Evolutionary conservation across 1,140 invertebrate species (phyloP), one percentile per base, ranked within the genome.

Genomic region (Leguminivora glycinivorella): DNA sequence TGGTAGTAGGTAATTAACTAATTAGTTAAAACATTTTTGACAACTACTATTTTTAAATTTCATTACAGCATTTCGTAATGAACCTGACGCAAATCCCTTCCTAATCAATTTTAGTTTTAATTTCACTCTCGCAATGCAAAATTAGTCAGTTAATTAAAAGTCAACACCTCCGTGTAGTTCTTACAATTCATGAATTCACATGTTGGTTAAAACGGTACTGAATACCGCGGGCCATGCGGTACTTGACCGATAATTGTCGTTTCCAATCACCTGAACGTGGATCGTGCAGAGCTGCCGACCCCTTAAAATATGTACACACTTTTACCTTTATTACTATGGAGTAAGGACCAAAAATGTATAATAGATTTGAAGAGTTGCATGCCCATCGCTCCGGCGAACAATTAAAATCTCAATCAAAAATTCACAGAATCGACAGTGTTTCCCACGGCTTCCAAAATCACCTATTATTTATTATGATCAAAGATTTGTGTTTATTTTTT

Each of bases 331-430:
- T 52, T 22, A 22, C 47, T 22, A 52, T 9, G 19, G 47, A 9
- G 4, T 22, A 52, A 52, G 47, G 47, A 2, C 7, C 7, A 19
- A 2, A 19, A 19, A 6, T 52, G 47, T 52, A 22, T 10, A 52
- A 52, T 22, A 52, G 4, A 52, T 22, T 22, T 52, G 6, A 9
- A 1, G 17, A 79, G 85, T 87, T 83, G 83, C 75, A 63, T 63
- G 58, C 76, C 74, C 72, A 70, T 76, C 77, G 78, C 78, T 67
- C 81, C 79, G 63, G 76, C 78, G 76, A 19, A 71, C 72, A 67
- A 80, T 85, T 84, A 80, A 81, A 87, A 85, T 76, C 71, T 71
- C 66, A 70, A 67, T 68, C 70, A 81, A 75, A 76, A 82, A 72
- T 79, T 80, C 71, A 73, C 67, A 72, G 71, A 79, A 79, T 75